Evolutionary conservation across 2,888 invertebrate species (phyloP).

Genomic region (Megaustenia siamemsis): DNA sequence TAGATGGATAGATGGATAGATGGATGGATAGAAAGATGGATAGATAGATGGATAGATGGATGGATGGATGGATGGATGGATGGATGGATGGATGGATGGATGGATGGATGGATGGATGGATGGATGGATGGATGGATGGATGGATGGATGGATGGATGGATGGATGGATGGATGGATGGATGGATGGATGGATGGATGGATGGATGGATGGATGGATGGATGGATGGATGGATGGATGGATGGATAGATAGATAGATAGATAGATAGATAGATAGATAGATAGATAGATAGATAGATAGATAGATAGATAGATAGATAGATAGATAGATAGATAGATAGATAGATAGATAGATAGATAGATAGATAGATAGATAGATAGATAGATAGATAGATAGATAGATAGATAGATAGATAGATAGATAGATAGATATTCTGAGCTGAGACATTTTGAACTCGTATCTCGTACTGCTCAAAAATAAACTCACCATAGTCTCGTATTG

Average conservation of each 20-base stretch:
- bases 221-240: too few relatives aligned
- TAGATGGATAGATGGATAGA: too few relatives aligned
- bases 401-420: too few relatives aligned
- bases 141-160: background rate
- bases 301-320: background rate
- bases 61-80: background rate
- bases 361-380: conserved; percentile 6
- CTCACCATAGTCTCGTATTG: too few relatives aligned
- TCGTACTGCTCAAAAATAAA: too few relatives aligned
- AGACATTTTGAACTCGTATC: too few relatives aligned
- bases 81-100: background rate
- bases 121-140: background rate
- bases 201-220: background rate
- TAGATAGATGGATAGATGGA: too few relatives aligned
- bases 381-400: conserved; percentile 3
- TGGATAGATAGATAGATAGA: background rate
- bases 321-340: conserved; percentile 6
- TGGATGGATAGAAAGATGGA: too few relatives aligned
- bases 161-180: background rate
- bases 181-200: background rate
- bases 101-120: background rate
- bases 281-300: background rate
- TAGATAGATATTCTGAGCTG: too few relatives aligned
- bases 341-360: conserved; percentile 7
- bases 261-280: background rate